Conservation (phyloP, 2,113 vertebrate species). For the Saguinus imperator region DNA sequence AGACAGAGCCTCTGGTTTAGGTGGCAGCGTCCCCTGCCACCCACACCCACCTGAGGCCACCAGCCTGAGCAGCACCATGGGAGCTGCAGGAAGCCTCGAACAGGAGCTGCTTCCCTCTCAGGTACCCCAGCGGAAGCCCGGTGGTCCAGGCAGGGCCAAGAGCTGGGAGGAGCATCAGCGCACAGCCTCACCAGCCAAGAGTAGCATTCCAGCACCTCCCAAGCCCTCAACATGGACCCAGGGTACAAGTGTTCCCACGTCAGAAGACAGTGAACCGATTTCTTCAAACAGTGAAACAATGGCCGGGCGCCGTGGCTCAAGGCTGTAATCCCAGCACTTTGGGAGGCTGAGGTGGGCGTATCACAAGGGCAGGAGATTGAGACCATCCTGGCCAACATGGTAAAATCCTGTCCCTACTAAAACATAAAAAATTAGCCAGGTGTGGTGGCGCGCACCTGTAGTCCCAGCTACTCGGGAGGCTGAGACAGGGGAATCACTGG, state of each 20-base stretch:
- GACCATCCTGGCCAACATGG: too few relatives aligned
- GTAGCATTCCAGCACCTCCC: neutral
- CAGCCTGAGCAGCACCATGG: neutral
- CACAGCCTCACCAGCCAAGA: neutral
- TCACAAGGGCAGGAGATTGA: too few relatives aligned
- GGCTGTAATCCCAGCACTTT: too few relatives aligned
- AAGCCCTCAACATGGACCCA: neutral
- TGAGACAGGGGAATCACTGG: too few relatives aligned
- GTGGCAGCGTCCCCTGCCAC: too few relatives aligned
- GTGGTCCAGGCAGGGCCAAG: accelerated
- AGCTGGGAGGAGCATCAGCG: neutral
- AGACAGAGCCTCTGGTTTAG: accelerated
- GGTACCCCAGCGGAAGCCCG: neutral
- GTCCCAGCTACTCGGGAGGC: too few relatives aligned
- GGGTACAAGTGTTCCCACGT: neutral
- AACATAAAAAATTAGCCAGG: too few relatives aligned
- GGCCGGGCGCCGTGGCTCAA: too few relatives aligned
- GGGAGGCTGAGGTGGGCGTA: too few relatives aligned
- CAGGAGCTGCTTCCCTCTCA: neutral
- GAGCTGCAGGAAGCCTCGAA: neutral
- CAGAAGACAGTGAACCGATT: neutral
- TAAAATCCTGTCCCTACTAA: too few relatives aligned
- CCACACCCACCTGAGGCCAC: neutral
- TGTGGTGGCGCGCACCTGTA: too few relatives aligned
- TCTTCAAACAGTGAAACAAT: neutral